Percentiles rank a stretch among this genome's conserved stretches.
Conservation (phyloP, 1,140 invertebrate species). For the Halictus rubicundus region DNA sequence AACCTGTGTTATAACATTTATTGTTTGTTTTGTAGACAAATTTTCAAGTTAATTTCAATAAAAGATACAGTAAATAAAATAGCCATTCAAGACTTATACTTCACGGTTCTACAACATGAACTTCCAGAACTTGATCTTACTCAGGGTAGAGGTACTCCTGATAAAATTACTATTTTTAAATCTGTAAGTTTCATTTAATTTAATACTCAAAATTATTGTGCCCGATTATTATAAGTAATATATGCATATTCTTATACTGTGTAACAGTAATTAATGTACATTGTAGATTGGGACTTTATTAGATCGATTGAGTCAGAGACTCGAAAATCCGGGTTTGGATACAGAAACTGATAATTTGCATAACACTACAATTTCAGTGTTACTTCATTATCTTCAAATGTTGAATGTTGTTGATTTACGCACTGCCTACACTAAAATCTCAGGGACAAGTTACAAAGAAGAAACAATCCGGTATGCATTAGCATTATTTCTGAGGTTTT, state of each 20-base stretch:
- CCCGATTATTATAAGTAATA: not conserved
- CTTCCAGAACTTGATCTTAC: slow-evolving; percentile 75
- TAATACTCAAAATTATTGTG: not conserved
- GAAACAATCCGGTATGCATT: slow-evolving; percentile 73
- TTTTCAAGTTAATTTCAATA: slow-evolving; percentile 60
- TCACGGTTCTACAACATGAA: slow-evolving; percentile 70
- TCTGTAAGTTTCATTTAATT: slow-evolving; percentile 66
- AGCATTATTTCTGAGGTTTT: not conserved
- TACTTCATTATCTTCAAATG: slow-evolving; percentile 75
- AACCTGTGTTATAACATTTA: slow-evolving; percentile 5
- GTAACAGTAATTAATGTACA: slow-evolving; percentile 29
- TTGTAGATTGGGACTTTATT: slow-evolving; percentile 73
- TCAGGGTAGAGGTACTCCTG: slow-evolving; percentile 70
- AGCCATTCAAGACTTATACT: slow-evolving; percentile 46
- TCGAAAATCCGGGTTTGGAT: slow-evolving; percentile 78
- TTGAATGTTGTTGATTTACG: slow-evolving; percentile 71
- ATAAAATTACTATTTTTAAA: slow-evolving; percentile 72
- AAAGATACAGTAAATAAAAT: slow-evolving; percentile 60
- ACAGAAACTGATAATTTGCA: slow-evolving; percentile 75
- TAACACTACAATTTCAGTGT: slow-evolving; percentile 75
- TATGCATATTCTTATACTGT: not conserved
- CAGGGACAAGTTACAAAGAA: slow-evolving; percentile 78
- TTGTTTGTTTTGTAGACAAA: slow-evolving; percentile 56
- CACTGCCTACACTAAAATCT: slow-evolving; percentile 74
- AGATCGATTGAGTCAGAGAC: slow-evolving; percentile 74